phyloP scores from a whole-genome alignment of 2,113 vertebrate genomes.

The Acinonyx jubatus region DNA sequence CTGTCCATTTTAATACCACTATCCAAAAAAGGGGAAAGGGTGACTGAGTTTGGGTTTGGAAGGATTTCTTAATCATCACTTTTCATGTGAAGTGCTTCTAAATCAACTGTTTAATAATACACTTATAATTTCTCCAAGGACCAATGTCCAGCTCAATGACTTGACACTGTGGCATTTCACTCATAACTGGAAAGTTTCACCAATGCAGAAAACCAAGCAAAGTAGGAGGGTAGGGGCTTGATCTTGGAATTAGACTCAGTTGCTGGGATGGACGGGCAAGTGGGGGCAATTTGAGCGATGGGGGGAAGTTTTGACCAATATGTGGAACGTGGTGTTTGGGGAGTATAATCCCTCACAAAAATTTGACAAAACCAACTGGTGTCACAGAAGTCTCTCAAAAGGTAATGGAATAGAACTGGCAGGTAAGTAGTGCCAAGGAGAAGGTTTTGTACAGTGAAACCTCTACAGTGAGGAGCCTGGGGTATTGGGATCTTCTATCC shows the following conservation, averaged over 20 bases:
- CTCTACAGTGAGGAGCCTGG: not conserved
- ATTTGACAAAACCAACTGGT: not conserved
- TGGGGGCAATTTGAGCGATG: not conserved
- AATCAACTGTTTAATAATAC: conserved; percentile 27
- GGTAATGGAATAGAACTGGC: not conserved
- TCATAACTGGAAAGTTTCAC: not conserved
- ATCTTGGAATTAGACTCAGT: not conserved
- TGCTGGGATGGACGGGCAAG: not conserved
- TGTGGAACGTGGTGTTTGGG: not conserved
- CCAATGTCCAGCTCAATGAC: not conserved
- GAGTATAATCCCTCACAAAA: not conserved
- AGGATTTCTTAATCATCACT: conserved; percentile 18
- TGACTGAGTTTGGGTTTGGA: conserved; percentile 29
- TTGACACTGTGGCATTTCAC: not conserved
- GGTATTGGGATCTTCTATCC: not conserved
- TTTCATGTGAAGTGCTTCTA: conserved; percentile 35
- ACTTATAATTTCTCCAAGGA: not conserved
- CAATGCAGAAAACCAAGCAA: not conserved
- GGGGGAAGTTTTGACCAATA: conserved; percentile 15
- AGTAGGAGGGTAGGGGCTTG: not conserved
- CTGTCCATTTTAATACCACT: conserved; percentile 3
- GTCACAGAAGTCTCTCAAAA: not conserved
- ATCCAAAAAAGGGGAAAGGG: not conserved
- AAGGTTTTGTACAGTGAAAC: not conserved
- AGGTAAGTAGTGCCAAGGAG: not conserved